Evolutionary conservation across 2,113 vertebrate genomes (phyloP).

Genomic region (Agelaius tricolor): DNA sequence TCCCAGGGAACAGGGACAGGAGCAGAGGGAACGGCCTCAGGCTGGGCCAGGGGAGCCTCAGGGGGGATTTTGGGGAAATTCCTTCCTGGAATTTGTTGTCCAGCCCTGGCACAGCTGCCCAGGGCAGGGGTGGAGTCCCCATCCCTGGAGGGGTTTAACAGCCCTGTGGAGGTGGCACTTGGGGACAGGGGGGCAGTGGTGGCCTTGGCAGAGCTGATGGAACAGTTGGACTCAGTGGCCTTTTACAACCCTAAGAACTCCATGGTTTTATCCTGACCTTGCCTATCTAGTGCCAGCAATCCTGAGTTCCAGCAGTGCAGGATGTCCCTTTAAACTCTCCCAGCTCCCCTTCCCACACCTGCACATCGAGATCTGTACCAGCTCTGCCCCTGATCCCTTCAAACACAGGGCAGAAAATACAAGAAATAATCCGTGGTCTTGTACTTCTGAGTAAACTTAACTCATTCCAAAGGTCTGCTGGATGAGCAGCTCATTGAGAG

Average conservation of each 20-base stretch:
- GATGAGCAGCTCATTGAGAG: not conserved
- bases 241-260: not conserved
- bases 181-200: not conserved
- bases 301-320: not conserved
- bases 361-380: rapidly evolving
- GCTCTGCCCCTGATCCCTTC: not conserved
- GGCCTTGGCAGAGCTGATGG: not conserved
- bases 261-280: not conserved
- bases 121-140: no score
- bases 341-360: not conserved
- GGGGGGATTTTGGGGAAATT: not conserved
- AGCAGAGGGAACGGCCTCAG: not conserved
- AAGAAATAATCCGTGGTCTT: not conserved
- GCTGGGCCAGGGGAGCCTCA: not conserved
- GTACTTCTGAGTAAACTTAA: not conserved
- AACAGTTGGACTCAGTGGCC: not conserved
- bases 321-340: not conserved
- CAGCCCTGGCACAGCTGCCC: not conserved
- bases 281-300: not conserved
- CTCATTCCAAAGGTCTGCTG: not conserved
- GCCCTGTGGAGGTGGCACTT: not conserved
- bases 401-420: not conserved
- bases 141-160: not conserved
- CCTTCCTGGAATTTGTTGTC: no score
- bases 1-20: not conserved